phyloP scores from a whole-genome alignment of 2,888 invertebrate genomes.

The Microplitis deprimator region DNA sequence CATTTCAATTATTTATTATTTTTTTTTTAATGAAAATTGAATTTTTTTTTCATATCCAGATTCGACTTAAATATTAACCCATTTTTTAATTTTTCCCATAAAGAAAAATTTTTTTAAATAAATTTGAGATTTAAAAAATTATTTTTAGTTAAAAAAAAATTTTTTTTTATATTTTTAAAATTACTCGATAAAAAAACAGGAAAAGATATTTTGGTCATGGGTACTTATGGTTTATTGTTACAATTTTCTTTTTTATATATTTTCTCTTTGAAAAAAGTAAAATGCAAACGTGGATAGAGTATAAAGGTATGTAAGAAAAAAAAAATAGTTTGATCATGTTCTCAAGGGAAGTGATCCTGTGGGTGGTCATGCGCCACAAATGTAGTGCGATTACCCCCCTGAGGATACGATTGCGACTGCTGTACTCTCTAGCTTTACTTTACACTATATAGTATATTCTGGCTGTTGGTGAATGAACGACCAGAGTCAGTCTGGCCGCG shows the following conservation, averaged over 20 bases:
- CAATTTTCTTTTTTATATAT: neutral
- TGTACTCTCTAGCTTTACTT: slow-evolving; percentile 7
- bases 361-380: slow-evolving; percentile 48
- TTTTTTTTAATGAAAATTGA: too few species aligned
- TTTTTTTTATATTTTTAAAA: too few species aligned
- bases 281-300: neutral
- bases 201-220: neutral
- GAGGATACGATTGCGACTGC: slow-evolving; percentile 41
- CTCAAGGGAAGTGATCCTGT: slow-evolving; percentile 31
- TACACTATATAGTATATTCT: slow-evolving; percentile 6
- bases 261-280: neutral
- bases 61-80: too few species aligned
- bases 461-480: slow-evolving; percentile 45
- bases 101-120: too few species aligned
- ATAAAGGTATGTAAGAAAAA: neutral
- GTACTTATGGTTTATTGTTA: neutral
- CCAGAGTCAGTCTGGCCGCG: slow-evolving; percentile 64
- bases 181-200: too few species aligned
- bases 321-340: slow-evolving; percentile 18
- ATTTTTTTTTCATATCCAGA: too few species aligned
- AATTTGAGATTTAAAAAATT: too few species aligned
- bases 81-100: too few species aligned
- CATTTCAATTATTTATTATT: too few species aligned
- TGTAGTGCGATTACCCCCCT: slow-evolving; percentile 40
- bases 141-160: too few species aligned